Evolutionary conservation across 2,113 vertebrate genomes (phyloP).

Genomic region (Petroica traversi): DNA sequence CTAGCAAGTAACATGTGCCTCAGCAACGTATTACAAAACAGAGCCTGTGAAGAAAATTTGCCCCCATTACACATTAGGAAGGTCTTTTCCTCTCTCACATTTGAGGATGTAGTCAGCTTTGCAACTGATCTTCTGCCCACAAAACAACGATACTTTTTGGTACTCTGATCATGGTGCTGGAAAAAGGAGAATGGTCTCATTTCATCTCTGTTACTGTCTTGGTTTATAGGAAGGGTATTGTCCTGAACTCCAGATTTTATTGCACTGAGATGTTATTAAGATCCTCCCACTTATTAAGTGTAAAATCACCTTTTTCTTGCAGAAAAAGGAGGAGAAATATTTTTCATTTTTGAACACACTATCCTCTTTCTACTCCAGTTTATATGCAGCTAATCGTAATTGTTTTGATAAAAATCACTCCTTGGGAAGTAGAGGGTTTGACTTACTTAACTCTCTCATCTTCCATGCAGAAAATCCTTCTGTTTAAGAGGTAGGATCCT

Average conservation of each 20-base stretch:
- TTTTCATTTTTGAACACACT: not conserved
- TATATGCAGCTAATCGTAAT: not conserved
- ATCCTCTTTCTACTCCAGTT: not conserved
- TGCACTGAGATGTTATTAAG: not conserved
- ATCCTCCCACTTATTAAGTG: not conserved
- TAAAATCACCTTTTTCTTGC: not conserved
- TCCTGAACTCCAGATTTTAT: not conserved
- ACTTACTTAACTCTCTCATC: not conserved
- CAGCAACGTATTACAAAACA: not conserved
- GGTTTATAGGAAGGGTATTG: not conserved
- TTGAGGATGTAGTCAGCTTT: not conserved
- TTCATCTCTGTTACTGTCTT: not conserved
- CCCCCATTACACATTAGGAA: not conserved
- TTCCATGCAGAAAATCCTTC: not conserved
- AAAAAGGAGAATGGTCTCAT: fast-evolving
- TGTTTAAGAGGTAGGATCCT: not conserved
- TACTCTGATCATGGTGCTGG: not conserved
- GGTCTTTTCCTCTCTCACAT: not conserved
- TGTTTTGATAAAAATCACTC: not conserved
- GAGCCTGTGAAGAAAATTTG: not conserved
- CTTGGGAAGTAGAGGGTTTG: not conserved
- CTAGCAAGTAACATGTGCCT: not conserved
- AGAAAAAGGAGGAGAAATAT: not conserved
- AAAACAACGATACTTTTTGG: not conserved
- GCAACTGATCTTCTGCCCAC: not conserved